Percentiles rank a stretch among this genome's conserved stretches.
phyloP scores from a whole-genome alignment of 2,113 vertebrate genomes.

The Leptocoma aspasia region DNA sequence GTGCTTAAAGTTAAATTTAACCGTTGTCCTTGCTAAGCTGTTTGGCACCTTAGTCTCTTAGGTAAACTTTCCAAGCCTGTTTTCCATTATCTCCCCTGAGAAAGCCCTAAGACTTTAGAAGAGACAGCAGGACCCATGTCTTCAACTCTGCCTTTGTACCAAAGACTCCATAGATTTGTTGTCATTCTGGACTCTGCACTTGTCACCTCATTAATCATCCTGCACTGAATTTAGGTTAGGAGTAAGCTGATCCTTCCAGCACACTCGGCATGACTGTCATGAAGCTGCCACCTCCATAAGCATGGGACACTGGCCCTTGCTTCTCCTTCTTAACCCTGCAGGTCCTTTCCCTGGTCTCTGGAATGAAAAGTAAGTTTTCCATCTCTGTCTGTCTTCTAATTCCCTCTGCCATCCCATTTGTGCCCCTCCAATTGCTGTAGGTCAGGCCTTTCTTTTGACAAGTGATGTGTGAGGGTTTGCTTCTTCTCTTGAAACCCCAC shows the following conservation, averaged over 20 bases:
- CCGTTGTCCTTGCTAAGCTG: background rate
- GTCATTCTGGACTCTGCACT: background rate
- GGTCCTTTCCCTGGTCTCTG: background rate
- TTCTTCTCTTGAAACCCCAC: background rate
- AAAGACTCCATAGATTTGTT: background rate
- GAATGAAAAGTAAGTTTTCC: background rate
- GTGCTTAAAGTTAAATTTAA: background rate
- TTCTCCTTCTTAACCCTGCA: background rate
- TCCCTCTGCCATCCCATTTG: background rate
- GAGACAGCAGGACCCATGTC: background rate
- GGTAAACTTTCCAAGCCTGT: background rate
- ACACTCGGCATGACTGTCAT: rapidly evolving
- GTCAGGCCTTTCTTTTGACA: background rate
- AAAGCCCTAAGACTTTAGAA: background rate
- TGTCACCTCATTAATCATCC: constrained; percentile 2
- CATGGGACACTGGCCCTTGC: rapidly evolving
- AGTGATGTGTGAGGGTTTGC: background rate
- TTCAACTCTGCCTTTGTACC: background rate
- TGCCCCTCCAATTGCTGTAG: background rate
- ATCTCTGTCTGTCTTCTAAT: background rate
- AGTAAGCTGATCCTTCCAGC: background rate
- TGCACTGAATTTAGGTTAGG: background rate
- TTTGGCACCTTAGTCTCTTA: background rate
- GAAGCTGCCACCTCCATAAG: background rate
- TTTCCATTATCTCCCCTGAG: background rate